A percentile compares a stretch with the other conserved stretches of the same genome.
These are phyloP conservation scores for Diglossa brunneiventris DNA, from an alignment of 2,113 vertebrate genomes.

Conservation along the genomic window DNA sequence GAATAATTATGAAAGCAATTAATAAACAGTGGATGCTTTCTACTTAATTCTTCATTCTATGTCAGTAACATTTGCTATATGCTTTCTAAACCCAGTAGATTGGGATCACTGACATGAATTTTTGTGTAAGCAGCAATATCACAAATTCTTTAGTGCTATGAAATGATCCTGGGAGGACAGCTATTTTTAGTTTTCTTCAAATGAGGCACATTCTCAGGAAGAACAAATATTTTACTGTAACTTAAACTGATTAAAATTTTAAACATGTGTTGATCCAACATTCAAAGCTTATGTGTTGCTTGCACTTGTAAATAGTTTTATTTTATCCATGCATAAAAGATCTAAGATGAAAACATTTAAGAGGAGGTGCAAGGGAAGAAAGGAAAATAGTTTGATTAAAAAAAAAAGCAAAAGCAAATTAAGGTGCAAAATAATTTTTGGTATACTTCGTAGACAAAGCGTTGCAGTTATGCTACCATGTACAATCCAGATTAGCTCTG, in stretches of 20 bases:
- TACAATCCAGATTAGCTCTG: slow-evolving; percentile 33
- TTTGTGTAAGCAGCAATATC: slow-evolving; percentile 22
- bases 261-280: background rate
- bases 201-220: background rate
- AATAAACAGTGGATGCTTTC: slow-evolving; percentile 35
- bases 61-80: background rate
- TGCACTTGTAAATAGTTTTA: background rate
- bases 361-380: background rate
- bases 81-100: background rate
- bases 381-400: background rate
- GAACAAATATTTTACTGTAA: background rate
- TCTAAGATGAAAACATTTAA: background rate
- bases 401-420: background rate
- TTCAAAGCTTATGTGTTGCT: background rate
- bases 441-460: background rate
- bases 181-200: slow-evolving; percentile 7
- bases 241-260: background rate
- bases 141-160: slow-evolving; percentile 15
- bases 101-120: slow-evolving; percentile 13
- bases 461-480: background rate
- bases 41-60: slow-evolving; percentile 18
- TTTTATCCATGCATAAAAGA: background rate
- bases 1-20: slow-evolving; percentile 39
- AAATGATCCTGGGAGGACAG: slow-evolving; percentile 8
- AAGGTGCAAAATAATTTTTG: background rate